Percentiles rank a stretch among this genome's conserved stretches.
These are phyloP conservation scores for Coendou prehensilis DNA, from an alignment of 2,797 vertebrate genomes.

Conservation along the genomic window DNA sequence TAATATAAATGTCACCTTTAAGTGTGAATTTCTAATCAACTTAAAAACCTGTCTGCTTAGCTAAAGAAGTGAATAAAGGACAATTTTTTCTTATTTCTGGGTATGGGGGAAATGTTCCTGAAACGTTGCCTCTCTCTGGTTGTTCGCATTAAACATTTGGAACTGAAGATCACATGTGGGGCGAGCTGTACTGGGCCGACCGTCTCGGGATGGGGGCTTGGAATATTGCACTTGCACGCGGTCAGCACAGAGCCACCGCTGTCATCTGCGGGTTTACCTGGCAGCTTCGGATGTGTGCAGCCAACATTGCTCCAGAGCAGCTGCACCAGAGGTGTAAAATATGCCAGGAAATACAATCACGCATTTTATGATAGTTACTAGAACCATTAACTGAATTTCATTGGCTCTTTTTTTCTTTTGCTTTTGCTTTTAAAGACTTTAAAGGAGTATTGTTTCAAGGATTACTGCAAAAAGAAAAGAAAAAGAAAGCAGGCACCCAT, in stretches of 20 bases:
- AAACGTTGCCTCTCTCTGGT: conserved; percentile 9
- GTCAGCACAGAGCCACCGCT: not conserved
- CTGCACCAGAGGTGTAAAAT: not conserved
- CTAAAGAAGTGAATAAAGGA: not conserved
- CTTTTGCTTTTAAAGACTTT: conserved; percentile 63
- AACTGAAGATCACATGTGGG: conserved; percentile 34
- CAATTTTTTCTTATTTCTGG: conserved; percentile 16
- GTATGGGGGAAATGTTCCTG: conserved; percentile 38
- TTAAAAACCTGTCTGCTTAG: not conserved
- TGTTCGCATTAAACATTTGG: conserved; percentile 50
- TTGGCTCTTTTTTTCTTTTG: not conserved
- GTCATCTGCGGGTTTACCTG: not conserved
- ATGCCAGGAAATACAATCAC: not conserved
- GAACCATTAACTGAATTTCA: conserved; percentile 35
- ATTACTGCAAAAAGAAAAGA: not conserved
- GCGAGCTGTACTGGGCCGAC: not conserved
- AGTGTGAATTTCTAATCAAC: conserved; percentile 18
- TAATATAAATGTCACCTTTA: conserved; percentile 7
- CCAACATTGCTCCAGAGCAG: conserved; percentile 20
- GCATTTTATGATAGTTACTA: conserved; percentile 39
- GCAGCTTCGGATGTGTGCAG: conserved; percentile 19
- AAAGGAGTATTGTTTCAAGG: conserved; percentile 49
- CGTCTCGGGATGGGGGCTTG: not conserved
- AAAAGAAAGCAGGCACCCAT: not conserved
- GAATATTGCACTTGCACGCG: conserved; percentile 14